Evolutionary conservation across 92 coral and sea anemone species (phyloP).

Genomic region (Pocillopora grandis): DNA sequence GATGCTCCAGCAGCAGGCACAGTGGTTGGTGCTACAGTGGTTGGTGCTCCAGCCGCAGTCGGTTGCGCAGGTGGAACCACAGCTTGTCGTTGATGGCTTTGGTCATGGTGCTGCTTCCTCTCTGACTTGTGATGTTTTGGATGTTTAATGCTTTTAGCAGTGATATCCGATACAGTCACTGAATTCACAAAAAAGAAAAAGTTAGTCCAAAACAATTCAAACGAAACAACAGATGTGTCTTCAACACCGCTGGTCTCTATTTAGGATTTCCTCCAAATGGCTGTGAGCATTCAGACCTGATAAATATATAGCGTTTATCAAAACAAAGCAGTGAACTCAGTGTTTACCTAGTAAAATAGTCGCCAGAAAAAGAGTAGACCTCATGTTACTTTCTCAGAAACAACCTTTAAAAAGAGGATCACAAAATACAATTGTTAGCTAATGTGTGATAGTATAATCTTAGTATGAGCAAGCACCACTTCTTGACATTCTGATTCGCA

Average conservation of each 20-base stretch:
- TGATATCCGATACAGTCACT: not conserved
- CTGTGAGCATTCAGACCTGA: not conserved
- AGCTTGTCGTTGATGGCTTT: slow-evolving; percentile 33
- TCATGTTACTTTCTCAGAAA: slow-evolving; percentile 7
- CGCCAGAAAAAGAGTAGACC: not conserved
- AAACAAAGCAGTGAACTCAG: not conserved
- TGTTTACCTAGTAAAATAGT: slow-evolving; percentile 23
- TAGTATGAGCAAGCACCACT: not conserved
- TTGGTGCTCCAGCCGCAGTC: not conserved
- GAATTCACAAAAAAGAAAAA: not conserved
- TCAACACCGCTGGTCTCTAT: not conserved
- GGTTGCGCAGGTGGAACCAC: slow-evolving; percentile 2
- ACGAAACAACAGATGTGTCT: not conserved
- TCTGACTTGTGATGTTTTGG: slow-evolving; percentile 17
- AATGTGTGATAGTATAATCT: too few species aligned
- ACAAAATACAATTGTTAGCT: not conserved
- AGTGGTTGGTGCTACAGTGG: not conserved
- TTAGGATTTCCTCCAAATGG: not conserved
- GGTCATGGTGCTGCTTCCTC: slow-evolving; percentile 3
- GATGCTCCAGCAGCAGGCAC: not conserved
- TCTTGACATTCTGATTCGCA: too few species aligned
- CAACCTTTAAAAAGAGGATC: not conserved
- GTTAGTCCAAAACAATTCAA: not conserved
- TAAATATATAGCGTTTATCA: not conserved
- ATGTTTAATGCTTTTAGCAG: slow-evolving; percentile 24